These are phyloP conservation scores for Cotesia congregata DNA, from an alignment of 2,888 invertebrate species.

Conservation along the genomic window DNA sequence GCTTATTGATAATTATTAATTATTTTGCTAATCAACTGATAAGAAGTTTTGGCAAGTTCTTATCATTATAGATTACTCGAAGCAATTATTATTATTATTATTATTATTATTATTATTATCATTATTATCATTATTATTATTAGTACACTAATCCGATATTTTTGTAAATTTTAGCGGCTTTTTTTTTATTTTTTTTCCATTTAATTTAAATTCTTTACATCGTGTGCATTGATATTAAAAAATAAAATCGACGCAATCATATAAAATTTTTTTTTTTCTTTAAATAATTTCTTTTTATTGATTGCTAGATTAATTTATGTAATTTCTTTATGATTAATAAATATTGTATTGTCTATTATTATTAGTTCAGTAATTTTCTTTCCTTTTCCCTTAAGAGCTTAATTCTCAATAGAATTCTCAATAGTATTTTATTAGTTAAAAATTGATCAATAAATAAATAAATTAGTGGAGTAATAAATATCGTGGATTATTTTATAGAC, in stretches of 20 bases:
- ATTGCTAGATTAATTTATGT: constrained; percentile 42
- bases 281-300: constrained; percentile 28
- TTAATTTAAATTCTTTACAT: background rate
- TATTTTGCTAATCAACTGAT: background rate
- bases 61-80: background rate
- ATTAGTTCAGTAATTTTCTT: constrained; percentile 61
- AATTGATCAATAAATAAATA: background rate
- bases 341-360: constrained; percentile 66
- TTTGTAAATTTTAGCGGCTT: background rate
- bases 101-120: background rate
- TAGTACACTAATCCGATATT: background rate
- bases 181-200: background rate
- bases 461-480: constrained; percentile 47
- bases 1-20: background rate
- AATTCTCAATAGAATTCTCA: constrained; percentile 27
- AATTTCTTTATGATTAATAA: constrained; percentile 69
- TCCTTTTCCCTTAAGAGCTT: constrained; percentile 58
- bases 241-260: constrained; percentile 10
- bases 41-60: background rate
- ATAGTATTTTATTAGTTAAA: constrained; percentile 16
- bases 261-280: constrained; percentile 52
- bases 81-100: background rate
- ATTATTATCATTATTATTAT: background rate
- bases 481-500: constrained; percentile 62
- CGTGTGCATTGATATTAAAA: background rate